phyloP scores from a whole-genome alignment of 2,113 vertebrate species.

The Strix uralensis region DNA sequence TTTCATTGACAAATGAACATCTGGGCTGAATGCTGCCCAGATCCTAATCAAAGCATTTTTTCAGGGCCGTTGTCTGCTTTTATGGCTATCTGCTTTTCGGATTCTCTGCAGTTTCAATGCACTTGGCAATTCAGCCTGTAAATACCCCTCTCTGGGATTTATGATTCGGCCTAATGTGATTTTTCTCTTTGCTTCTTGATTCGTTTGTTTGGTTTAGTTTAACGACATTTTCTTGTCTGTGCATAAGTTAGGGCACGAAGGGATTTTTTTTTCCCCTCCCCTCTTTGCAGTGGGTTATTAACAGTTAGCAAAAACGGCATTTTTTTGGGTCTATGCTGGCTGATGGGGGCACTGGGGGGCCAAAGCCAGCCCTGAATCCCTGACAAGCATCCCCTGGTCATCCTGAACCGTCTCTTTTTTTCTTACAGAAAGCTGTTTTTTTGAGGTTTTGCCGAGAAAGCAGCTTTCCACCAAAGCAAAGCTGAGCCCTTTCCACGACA shows the following conservation, averaged over 20 bases:
- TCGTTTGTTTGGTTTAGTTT: slow-evolving; percentile 33
- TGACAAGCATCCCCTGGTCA: not conserved
- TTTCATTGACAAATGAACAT: slow-evolving; percentile 66
- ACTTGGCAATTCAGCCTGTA: slow-evolving; percentile 26
- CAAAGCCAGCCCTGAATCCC: not conserved
- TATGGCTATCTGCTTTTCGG: slow-evolving; percentile 5
- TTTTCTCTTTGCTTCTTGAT: slow-evolving; percentile 8
- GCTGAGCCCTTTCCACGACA: not conserved
- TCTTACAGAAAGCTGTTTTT: not conserved
- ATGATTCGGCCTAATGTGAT: not conserved
- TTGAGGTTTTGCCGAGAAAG: not conserved
- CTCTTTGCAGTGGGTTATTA: not conserved
- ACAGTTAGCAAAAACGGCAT: not conserved
- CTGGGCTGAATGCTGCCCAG: slow-evolving; percentile 60
- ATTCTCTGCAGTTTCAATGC: slow-evolving; percentile 14
- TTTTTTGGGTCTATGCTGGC: not conserved
- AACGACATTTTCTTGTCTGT: not conserved
- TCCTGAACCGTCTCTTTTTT: not conserved
- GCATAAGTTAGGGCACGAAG: not conserved
- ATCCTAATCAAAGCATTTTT: slow-evolving; percentile 61
- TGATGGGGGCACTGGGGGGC: accelerated
- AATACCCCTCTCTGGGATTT: slow-evolving; percentile 32
- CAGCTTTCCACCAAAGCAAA: not conserved
- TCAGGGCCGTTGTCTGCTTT: slow-evolving; percentile 36
- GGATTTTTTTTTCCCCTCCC: not conserved